A percentile compares a stretch with the other conserved stretches of the same genome.
Conservation (phyloP, 2,888 invertebrate genomes). For the Xestia xanthographa region DNA sequence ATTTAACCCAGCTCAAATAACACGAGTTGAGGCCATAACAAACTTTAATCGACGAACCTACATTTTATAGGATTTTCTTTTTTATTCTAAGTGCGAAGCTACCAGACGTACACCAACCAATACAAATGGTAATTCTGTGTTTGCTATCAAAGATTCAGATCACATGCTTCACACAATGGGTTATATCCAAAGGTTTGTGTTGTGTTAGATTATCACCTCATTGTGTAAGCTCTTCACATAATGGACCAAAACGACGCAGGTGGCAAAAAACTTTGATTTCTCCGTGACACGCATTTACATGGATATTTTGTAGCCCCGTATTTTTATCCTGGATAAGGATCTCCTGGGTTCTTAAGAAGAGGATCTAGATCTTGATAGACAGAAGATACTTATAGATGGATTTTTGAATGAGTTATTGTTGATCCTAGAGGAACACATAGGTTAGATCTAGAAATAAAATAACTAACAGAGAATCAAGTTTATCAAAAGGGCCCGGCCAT, state of each 20-base stretch:
- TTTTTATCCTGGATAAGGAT: slow-evolving; percentile 1
- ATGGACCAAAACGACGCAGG: slow-evolving; percentile 50
- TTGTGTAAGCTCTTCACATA: slow-evolving; percentile 64
- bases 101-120: not conserved
- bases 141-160: slow-evolving; percentile 12
- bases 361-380: not conserved
- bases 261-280: slow-evolving; percentile 49
- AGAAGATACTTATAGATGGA: not conserved
- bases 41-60: not conserved
- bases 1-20: not conserved
- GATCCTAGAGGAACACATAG: not conserved
- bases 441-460: not conserved
- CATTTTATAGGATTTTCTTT: not conserved
- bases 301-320: slow-evolving; percentile 1
- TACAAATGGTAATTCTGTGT: slow-evolving; percentile 1
- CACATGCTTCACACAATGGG: slow-evolving; percentile 37
- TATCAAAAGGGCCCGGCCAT: not conserved
- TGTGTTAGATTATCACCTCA: slow-evolving; percentile 35
- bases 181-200: slow-evolving; percentile 4
- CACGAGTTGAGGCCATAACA: not conserved
- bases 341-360: not conserved
- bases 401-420: not conserved
- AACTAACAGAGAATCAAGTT: not conserved
- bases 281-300: slow-evolving; percentile 51
- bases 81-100: not conserved